Percentiles rank a stretch among this genome's conserved stretches.
phyloP scores from a whole-genome alignment of 2,113 vertebrate genomes.

The Spermophilus dauricus region DNA sequence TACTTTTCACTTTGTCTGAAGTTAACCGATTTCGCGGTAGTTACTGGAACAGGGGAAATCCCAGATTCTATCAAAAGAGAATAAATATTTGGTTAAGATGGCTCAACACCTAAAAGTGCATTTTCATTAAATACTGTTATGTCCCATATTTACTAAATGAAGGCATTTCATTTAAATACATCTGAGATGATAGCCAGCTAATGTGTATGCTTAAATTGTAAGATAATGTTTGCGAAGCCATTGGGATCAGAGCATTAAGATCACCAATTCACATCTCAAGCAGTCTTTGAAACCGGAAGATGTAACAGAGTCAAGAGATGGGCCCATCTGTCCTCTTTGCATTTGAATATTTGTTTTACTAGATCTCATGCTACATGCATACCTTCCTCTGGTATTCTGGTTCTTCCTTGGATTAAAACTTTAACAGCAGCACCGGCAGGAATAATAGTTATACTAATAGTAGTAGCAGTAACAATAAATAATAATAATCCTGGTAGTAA shows the following conservation, averaged over 20 bases:
- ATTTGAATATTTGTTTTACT: not conserved
- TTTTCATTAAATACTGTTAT: not conserved
- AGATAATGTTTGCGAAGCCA: not conserved
- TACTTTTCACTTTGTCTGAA: slow-evolving; percentile 85
- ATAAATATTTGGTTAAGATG: not conserved
- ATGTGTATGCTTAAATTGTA: not conserved
- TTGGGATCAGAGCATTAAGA: not conserved
- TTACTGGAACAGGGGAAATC: slow-evolving; percentile 58
- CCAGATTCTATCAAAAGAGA: slow-evolving; percentile 73
- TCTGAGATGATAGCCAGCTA: not conserved
- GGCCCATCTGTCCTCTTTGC: not conserved
- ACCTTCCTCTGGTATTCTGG: not conserved
- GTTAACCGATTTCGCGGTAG: slow-evolving; percentile 82
- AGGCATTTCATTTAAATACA: not conserved
- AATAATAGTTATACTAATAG: too few relatives aligned
- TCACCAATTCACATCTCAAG: not conserved
- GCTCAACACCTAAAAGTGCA: not conserved
- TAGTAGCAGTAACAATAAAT: not conserved
- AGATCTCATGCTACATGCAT: not conserved
- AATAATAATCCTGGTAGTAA: not conserved
- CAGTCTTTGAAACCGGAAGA: not conserved
- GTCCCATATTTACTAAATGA: not conserved
- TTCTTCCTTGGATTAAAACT: not conserved
- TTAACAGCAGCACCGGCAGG: not conserved
- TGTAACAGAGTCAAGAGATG: not conserved